These are phyloP conservation scores for Conistra vaccinii DNA, from an alignment of 2,888 invertebrate species.

Conservation along the genomic window DNA sequence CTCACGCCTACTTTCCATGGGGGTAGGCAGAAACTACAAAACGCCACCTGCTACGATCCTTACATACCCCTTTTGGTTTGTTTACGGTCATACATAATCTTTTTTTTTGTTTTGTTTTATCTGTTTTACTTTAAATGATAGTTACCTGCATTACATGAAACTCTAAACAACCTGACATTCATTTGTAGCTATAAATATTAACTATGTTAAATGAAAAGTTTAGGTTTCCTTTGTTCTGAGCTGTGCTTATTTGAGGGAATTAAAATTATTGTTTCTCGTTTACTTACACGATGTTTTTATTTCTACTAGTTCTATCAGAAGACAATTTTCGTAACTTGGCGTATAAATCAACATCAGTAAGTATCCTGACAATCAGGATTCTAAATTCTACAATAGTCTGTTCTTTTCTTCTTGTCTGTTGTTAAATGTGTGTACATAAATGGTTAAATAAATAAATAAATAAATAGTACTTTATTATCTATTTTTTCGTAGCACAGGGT, in stretches of 20 bases:
- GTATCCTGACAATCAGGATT: not conserved
- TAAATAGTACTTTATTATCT: too few species aligned
- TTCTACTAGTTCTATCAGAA: not conserved
- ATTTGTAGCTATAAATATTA: not conserved
- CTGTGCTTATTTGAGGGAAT: not conserved
- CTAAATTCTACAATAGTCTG: not conserved
- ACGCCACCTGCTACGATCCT: not conserved
- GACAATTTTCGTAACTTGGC: not conserved
- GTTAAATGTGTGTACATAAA: too few species aligned
- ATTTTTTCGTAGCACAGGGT: too few species aligned
- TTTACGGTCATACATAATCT: not conserved
- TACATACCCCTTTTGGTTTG: not conserved
- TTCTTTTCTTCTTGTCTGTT: too few species aligned
- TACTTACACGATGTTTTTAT: not conserved
- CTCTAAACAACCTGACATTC: not conserved
- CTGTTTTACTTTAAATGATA: not conserved
- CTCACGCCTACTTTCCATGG: not conserved
- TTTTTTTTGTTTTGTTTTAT: too few species aligned
- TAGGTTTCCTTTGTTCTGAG: not conserved
- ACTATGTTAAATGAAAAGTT: not conserved
- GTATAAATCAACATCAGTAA: not conserved
- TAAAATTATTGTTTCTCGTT: not conserved
- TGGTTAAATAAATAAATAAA: too few species aligned
- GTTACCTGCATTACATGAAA: not conserved
- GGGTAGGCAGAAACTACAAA: not conserved